Base-by-base conservation (phyloP, 2,888 invertebrate species). In the Melinaea menophilus region DNA sequence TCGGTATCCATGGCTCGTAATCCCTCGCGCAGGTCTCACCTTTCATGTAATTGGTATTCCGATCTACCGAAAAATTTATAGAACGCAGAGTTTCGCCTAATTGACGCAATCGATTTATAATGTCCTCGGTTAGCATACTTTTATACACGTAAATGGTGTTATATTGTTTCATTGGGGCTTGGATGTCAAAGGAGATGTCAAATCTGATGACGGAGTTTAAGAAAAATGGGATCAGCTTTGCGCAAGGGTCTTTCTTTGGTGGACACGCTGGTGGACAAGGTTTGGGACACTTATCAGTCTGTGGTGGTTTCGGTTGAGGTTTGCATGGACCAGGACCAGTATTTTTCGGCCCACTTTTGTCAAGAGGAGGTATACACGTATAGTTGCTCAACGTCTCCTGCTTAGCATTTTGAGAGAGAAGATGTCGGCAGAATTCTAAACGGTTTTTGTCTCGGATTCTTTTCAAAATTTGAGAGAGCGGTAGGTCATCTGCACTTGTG, bases 1-100 rank as follows among this genome's bases (percentile, higher is more conserved):
- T 85, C 0, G 88, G 88, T 0, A 78, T 69, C 88, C 88, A 88
- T 0, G 88, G 87, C 0, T 84, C 80, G 55, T 76, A 86, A 33
- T 81, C 76, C 57, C 74, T 80, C 0, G 79, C 74, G 5, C 74
- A 72, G 3, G 70, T 55, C 1, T 74, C 63, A 47, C 63, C 66
- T 33, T 56, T 48, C 4, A 57, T 56, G 5, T 3, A 11, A 45
- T 59, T 59, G 2, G 45, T 12, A 5, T 45, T 31, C 4, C 31
- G 31, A 5, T 55, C 54, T 4, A 51, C 45, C 5, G 22, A 22
- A 22, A 22, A 22, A 22, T 35, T 45, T 31, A 61, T 7, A 58
- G 56, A 58, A 2, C 62, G 51, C 13, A 66, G 47, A 34, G 55
- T 46, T 55, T 64, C 51, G 0, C 34, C 54, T 47, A 62, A 59